Evolutionary conservation across 2,888 invertebrate genomes (phyloP).

Genomic region (Beris chalybata): DNA sequence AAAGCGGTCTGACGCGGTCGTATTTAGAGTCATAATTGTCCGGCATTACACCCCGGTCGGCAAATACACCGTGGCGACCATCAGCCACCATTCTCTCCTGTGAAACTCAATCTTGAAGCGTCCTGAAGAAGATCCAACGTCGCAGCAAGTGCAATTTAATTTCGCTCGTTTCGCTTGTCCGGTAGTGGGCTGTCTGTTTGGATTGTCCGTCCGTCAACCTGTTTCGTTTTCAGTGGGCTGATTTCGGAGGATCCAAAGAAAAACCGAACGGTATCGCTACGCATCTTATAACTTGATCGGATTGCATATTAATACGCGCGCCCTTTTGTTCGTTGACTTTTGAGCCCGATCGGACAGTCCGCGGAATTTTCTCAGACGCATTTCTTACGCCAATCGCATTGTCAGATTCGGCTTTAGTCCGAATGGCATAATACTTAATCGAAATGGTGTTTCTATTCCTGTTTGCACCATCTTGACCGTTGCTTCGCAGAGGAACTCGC

Average conservation of each 20-base stretch:
- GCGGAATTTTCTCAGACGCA: constrained; percentile 25
- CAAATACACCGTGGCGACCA: constrained; percentile 6
- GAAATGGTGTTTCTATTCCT: no score
- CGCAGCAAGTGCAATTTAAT: constrained; percentile 33
- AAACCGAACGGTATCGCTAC: constrained; percentile 25
- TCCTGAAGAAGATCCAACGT: constrained; percentile 26
- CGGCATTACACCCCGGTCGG: constrained; percentile 8
- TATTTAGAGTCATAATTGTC: constrained; percentile 24
- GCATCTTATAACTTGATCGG: constrained; percentile 17
- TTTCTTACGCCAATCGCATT: constrained; percentile 21
- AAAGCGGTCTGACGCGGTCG: constrained; percentile 15
- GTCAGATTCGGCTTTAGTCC: not conserved
- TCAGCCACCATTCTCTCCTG: constrained; percentile 14
- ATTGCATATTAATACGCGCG: constrained; percentile 3
- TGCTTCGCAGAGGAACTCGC: no score
- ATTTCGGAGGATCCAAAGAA: constrained; percentile 11
- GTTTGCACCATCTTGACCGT: no score
- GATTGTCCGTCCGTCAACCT: constrained; percentile 22
- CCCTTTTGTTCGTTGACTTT: not conserved
- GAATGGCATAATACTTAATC: no score
- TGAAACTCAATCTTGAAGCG: constrained; percentile 20
- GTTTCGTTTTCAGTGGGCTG: constrained; percentile 12
- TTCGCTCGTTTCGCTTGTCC: constrained; percentile 29
- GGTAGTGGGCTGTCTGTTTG: constrained; percentile 7
- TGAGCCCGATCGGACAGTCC: constrained; percentile 9